Base-by-base conservation (phyloP, 2,797 vertebrate species). In the Chaunax sp. region DNA sequence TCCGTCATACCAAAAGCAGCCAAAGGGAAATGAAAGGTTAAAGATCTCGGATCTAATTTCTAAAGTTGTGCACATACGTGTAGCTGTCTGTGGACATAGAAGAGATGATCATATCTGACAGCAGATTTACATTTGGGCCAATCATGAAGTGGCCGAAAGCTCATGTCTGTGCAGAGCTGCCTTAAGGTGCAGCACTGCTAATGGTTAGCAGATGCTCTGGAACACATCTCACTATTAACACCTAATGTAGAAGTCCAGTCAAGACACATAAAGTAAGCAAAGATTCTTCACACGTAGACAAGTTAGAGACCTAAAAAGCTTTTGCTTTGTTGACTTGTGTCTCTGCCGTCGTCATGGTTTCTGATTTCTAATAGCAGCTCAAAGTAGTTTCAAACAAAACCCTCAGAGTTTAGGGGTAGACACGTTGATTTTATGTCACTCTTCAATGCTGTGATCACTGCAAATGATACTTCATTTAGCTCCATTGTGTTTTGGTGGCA, bases 131-230 rank as follows among this genome's bases (percentile, higher is more conserved):
- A 82, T 83, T 37, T 69, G 72, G 69, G 20, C 72, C 69, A 65
- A 75, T 71, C 44, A 75, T 67, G 56, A 61, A 23, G 52, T 59
- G 16, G 52, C 65, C 33, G 57, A 64, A 64, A 53, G 20, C 64
- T 65, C 51, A 40, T 62, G 74, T 67, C 62, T 47, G 55, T 43
- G 72, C 35, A 20, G 61, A 37, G 54, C 64, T 45, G 69, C 73
- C 52, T 70, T 12, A 78, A 86, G 78, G 82, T 83, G 75, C 50
- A 33, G 64, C 2, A 26, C 35, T 46, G 16, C 55, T 85, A 76
- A 87, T 87, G 61, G 65, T 61, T 66, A 58, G 20, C 82, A 90
- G 85, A 82, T 82, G 81, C 54, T 69, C 20, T 23, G 38, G 5
- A 67, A 53, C 22, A 12, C 35, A 10, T 64, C 43, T 50, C 41